A percentile compares a stretch with the other conserved stretches of the same genome.
phyloP scores from a whole-genome alignment of 2,113 vertebrate species.

The Ariopsis seemanni region DNA sequence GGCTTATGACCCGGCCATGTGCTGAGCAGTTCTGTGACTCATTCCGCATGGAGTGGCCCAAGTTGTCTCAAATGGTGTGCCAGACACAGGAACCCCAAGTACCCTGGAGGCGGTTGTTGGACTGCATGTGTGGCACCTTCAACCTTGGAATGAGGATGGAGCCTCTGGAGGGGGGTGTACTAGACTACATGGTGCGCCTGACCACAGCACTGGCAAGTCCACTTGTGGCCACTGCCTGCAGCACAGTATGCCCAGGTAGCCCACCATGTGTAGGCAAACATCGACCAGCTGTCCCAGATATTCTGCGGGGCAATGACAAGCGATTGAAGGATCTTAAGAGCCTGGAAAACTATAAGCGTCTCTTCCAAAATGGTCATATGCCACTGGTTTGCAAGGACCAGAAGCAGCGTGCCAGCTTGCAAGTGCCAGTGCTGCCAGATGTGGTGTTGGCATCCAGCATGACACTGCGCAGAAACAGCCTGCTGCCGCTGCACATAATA shows the following conservation, averaged over 20 bases:
- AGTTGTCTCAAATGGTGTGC: constrained; percentile 73
- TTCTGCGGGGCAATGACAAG: constrained; percentile 75
- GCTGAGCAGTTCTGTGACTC: constrained; percentile 86
- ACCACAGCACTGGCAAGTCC: constrained; percentile 86
- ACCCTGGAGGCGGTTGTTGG: constrained; percentile 74
- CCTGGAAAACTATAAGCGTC: constrained; percentile 70
- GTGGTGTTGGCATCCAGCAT: constrained; percentile 57
- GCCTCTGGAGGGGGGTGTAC: constrained; percentile 79
- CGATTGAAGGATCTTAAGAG: constrained; percentile 62
- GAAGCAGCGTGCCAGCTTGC: constrained; percentile 76
- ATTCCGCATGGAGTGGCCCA: constrained; percentile 83
- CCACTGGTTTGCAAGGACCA: constrained; percentile 65
- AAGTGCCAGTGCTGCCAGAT: constrained; percentile 60
- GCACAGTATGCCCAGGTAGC: constrained; percentile 82
- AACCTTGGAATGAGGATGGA: constrained; percentile 67
- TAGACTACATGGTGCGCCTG: constrained; percentile 89
- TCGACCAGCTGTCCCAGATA: constrained; percentile 84
- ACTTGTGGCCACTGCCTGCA: constrained; percentile 80
- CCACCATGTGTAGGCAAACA: constrained; percentile 85
- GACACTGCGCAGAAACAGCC: constrained; percentile 78
- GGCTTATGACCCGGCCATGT: constrained; percentile 81
- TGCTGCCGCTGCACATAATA: constrained; percentile 79
- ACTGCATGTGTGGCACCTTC: constrained; percentile 70
- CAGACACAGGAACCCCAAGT: constrained; percentile 73
- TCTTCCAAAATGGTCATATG: constrained; percentile 77